phyloP scores from a whole-genome alignment of 2,113 vertebrate genomes.

The Phoenicopterus ruber region DNA sequence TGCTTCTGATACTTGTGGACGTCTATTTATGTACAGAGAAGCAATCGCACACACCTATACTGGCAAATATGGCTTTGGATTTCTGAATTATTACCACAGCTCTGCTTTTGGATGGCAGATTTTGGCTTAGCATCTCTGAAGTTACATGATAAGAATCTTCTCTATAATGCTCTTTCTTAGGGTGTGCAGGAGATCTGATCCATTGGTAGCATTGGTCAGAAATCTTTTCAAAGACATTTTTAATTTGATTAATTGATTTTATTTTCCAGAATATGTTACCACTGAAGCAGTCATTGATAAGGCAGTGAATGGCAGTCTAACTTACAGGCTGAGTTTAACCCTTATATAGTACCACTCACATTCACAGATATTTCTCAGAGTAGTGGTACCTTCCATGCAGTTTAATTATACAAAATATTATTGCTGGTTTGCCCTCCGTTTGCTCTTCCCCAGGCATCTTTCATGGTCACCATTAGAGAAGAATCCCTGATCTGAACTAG shows the following conservation, averaged over 20 bases:
- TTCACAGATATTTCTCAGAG: background rate
- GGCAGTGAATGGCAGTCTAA: background rate
- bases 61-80: rapidly evolving
- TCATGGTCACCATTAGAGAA: background rate
- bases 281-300: background rate
- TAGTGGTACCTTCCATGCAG: background rate
- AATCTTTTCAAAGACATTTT: background rate
- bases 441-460: background rate
- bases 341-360: rapidly evolving
- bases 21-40: rapidly evolving
- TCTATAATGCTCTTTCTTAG: background rate
- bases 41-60: background rate
- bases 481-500: background rate
- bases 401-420: background rate
- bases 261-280: background rate
- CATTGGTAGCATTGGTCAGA: background rate
- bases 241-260: background rate
- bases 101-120: background rate
- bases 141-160: background rate
- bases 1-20: background rate
- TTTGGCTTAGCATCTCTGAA: background rate
- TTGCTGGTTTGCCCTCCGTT: background rate
- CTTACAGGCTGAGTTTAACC: background rate
- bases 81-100: background rate
- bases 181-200: background rate